A percentile compares a stretch with the other conserved stretches of the same genome.
Evolutionary conservation across 2,797 vertebrate species (phyloP).

Genomic region (Phrynocephalus vlangalii): DNA sequence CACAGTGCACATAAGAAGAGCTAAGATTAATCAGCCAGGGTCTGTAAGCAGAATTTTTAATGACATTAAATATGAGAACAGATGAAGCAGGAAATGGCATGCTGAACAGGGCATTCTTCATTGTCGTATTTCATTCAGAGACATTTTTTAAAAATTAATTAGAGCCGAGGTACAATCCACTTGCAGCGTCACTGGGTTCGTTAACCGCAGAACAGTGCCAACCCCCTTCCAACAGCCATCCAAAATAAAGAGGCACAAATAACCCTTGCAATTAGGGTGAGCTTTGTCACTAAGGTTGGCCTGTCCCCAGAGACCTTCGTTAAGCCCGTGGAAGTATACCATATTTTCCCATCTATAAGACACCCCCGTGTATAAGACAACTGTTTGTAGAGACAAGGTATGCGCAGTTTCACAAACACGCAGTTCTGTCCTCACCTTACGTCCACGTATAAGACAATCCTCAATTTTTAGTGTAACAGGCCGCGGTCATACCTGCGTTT

Average conservation of each 20-base stretch:
- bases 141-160: conserved; percentile 5
- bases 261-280: too few species aligned
- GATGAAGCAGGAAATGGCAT: conserved; percentile 15
- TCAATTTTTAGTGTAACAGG: too few species aligned
- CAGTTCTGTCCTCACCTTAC: too few species aligned
- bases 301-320: too few species aligned
- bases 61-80: conserved; percentile 35
- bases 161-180: neutral
- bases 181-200: neutral
- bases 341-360: too few species aligned
- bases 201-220: neutral
- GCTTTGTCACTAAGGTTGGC: too few species aligned
- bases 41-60: conserved; percentile 22
- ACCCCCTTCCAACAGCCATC: neutral
- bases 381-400: too few species aligned
- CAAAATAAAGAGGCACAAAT: neutral
- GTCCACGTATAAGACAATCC: too few species aligned
- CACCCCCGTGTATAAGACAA: too few species aligned
- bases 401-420: too few species aligned
- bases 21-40: conserved; percentile 11
- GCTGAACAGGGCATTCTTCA: conserved; percentile 1
- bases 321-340: too few species aligned
- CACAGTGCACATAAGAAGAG: neutral
- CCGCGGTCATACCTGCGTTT: too few species aligned
- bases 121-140: conserved; percentile 6